phyloP scores from a whole-genome alignment of 2,888 invertebrate genomes.

The Sarcophaga variegata region DNA sequence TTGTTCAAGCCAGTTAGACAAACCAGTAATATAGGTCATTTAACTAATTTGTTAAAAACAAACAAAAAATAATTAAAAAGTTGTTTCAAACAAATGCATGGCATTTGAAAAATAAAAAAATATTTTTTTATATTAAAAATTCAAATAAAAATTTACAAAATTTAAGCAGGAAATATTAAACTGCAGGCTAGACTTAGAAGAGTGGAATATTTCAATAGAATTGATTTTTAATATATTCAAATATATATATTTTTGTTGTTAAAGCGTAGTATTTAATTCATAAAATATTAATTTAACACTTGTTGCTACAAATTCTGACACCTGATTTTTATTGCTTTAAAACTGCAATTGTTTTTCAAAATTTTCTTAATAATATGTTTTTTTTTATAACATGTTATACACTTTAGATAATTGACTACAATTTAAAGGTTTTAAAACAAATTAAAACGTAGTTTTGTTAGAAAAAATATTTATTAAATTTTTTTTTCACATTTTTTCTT shows the following conservation, averaged over 20 bases:
- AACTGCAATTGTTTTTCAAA: background rate
- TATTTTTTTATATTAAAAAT: background rate
- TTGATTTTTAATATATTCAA: background rate
- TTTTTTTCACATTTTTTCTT: constrained; percentile 1
- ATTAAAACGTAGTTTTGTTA: background rate
- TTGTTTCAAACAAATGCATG: too few relatives aligned
- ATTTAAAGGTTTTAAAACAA: background rate
- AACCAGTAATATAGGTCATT: constrained; percentile 32
- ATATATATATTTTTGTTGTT: too few relatives aligned
- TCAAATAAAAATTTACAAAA: background rate
- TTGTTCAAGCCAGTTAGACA: constrained; percentile 2
- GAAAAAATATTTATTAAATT: background rate
- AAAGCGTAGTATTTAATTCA: too few relatives aligned
- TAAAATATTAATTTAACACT: too few relatives aligned
- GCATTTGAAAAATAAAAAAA: background rate
- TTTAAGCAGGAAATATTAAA: background rate
- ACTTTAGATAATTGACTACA: background rate
- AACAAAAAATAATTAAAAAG: too few relatives aligned
- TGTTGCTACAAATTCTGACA: background rate
- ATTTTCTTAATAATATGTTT: background rate
- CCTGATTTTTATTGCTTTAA: background rate
- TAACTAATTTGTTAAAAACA: background rate
- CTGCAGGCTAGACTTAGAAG: background rate
- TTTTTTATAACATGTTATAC: background rate
- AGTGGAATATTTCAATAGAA: background rate